phyloP scores from a whole-genome alignment of 2,888 invertebrate species.

The Lepidochrysops patricia region DNA sequence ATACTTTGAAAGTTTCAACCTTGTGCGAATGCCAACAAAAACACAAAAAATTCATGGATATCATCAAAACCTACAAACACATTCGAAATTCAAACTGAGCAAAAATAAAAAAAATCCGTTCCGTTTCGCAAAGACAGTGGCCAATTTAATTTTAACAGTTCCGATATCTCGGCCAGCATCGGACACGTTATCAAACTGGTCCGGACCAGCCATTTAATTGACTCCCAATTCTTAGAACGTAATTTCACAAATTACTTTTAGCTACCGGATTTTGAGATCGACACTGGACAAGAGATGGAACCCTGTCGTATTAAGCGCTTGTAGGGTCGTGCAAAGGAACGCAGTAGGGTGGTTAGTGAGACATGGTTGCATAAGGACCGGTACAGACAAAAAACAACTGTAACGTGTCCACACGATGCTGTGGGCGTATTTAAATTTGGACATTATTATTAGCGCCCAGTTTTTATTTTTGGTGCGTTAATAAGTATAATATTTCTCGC shows the following conservation, averaged over 20 bases:
- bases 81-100: not conserved
- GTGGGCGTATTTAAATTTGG: conserved; percentile 44
- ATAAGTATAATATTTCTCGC: no score
- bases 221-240: conserved; percentile 69
- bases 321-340: conserved; percentile 4
- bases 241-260: conserved; percentile 74
- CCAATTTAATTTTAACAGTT: conserved; percentile 12
- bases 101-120: not conserved
- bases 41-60: not conserved
- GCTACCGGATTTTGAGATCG: conserved; percentile 68
- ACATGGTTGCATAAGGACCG: conserved; percentile 43
- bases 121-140: not conserved
- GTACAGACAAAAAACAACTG: conserved; percentile 43
- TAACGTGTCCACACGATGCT: conserved; percentile 34
- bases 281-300: conserved; percentile 41
- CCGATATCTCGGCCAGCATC: conserved; percentile 6
- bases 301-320: conserved; percentile 38
- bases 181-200: conserved; percentile 27
- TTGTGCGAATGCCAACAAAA: no score
- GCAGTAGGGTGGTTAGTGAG: conserved; percentile 28
- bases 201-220: conserved; percentile 50
- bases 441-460: conserved; percentile 23
- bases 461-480: no score
- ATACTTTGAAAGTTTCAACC: no score
- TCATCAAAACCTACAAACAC: not conserved